Evolutionary conservation across 2,797 vertebrate species (phyloP).

Genomic region (Semotilus atromaculatus): DNA sequence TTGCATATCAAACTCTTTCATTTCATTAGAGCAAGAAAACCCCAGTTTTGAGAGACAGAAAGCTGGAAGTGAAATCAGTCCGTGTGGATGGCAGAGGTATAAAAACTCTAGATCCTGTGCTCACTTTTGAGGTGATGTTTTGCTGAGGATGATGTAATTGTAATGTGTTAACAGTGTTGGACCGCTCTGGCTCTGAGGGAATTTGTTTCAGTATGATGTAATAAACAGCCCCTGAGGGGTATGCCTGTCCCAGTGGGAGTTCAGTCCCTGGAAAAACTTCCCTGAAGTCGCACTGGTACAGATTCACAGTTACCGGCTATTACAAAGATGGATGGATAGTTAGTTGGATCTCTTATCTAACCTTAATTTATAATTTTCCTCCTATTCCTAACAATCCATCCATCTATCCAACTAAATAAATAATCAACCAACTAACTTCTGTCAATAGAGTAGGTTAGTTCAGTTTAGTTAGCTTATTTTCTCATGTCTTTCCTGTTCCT

Average conservation of each 20-base stretch:
- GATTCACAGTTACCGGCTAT: neutral
- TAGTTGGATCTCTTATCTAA: neutral
- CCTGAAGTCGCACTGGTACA: neutral
- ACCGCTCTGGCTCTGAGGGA: conserved; percentile 22
- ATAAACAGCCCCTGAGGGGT: conserved; percentile 25
- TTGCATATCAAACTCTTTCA: neutral
- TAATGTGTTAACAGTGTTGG: conserved; percentile 28
- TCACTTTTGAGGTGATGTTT: conserved; percentile 12
- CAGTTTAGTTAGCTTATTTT: neutral
- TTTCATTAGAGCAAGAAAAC: neutral
- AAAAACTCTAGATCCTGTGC: neutral
- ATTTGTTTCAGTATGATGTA: conserved; percentile 28
- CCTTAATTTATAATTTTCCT: neutral
- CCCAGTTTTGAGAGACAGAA: neutral
- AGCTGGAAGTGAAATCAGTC: neutral
- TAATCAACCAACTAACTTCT: neutral
- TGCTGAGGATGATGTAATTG: conserved; percentile 18
- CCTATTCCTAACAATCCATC: neutral
- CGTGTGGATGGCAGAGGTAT: neutral
- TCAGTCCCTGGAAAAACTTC: conserved; percentile 20
- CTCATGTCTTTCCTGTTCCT: neutral
- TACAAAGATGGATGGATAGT: no score
- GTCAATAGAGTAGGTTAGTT: neutral
- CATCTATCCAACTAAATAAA: neutral
- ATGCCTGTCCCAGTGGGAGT: conserved; percentile 28